Evolutionary conservation across 2,113 vertebrate species (phyloP), one percentile per base, ranked within the genome.

Genomic region (Epinephelus lanceolatus): DNA sequence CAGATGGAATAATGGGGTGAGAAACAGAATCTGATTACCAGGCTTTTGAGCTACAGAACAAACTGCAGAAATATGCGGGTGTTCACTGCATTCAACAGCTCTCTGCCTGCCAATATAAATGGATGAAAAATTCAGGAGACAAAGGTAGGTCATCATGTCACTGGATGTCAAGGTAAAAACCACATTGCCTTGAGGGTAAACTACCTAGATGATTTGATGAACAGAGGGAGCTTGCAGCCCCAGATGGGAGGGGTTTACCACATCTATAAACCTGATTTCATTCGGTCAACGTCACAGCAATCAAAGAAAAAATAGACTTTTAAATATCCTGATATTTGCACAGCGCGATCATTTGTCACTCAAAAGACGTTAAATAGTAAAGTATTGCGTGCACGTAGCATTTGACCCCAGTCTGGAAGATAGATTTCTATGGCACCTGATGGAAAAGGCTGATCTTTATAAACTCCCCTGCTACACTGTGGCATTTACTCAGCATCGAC

Each of bases 401-500:
- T 82, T 76, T 86, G 83, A 88, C 76, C 85, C 65, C 40, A 2
- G 71, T 71, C 61, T 83, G 76, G 74, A 69, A 78, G 86, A 84
- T 33, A 33, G 84, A 89, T 91, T 68, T 88, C 75, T 85, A 51
- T 57, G 47, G 66, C 70, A 65, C 69, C 78, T 88, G 87, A 88
- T 82, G 81, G 83, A 90, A 85, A 78, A 70, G 85, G 75, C 87
- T 85, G 84, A 87, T 91, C 91, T 91, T 91, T 88, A 87, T 88
- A 78, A 90, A 88, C 63, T 90, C 92, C 86, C 89, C 53, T 59
- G 86, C 83, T 85, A 75, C 60, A 72, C 75, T 5, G 74, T 92
- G 88, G 80, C 92, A 92, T 93, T 93, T 92, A 83, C 92, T 85
- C 91, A 85, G 88, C 69, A 70, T 72, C 60, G 68, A 89, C 86